Evolutionary conservation across 2,113 vertebrate species (phyloP).

Genomic region (Ranitomeya imitator): DNA sequence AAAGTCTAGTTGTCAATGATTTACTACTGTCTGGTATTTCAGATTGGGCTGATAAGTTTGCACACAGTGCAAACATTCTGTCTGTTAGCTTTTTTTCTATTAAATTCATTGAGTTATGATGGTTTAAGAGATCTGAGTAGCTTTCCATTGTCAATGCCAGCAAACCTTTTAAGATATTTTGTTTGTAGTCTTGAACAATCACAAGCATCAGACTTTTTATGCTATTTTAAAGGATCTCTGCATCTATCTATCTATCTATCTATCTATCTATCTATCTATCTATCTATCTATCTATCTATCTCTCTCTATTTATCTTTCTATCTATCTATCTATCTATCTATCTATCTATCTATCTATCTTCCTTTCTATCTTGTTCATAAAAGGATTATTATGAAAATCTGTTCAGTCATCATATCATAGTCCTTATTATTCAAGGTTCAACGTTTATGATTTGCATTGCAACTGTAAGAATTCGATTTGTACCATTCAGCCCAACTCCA

Average conservation of each 20-base stretch:
- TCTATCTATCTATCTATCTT: not conserved
- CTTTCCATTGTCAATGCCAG: not conserved
- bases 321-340: not conserved
- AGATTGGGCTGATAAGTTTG: not conserved
- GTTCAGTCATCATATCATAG: too few relatives aligned
- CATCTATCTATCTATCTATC: slow-evolving; percentile 7
- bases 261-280: slow-evolving; percentile 9
- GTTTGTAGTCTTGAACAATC: not conserved
- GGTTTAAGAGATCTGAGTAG: not conserved
- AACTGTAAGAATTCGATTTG: too few relatives aligned
- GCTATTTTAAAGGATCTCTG: not conserved
- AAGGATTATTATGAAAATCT: too few relatives aligned
- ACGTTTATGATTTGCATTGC: too few relatives aligned
- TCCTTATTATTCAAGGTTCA: too few relatives aligned
- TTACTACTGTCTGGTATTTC: slow-evolving; percentile 13
- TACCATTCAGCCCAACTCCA: too few relatives aligned
- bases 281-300: not conserved
- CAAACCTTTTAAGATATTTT: slow-evolving; percentile 14
- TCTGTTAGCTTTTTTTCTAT: not conserved
- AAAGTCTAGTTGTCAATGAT: not conserved
- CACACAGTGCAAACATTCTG: not conserved
- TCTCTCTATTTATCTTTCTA: not conserved
- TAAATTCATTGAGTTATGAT: slow-evolving; percentile 5
- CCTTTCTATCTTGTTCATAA: not conserved
- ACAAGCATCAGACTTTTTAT: not conserved